Percentiles rank a stretch among this genome's conserved stretches.
These are phyloP conservation scores for Eucriotettix oculatus DNA, from an alignment of 2,888 invertebrate species.

Conservation along the genomic window DNA sequence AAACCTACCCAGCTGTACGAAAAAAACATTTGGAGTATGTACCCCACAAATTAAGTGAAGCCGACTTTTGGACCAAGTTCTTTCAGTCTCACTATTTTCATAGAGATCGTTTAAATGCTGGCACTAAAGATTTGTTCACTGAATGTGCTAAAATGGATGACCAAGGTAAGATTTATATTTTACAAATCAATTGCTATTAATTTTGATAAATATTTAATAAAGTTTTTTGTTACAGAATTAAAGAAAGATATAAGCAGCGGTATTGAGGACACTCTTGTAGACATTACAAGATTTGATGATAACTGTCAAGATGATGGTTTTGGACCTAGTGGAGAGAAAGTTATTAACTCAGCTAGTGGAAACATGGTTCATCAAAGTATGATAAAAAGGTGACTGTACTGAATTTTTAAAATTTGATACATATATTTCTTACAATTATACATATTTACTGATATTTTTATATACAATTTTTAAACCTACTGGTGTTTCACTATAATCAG, in stretches of 20 bases:
- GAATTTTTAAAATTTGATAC: neutral
- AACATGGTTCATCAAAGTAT: conserved; percentile 74
- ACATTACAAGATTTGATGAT: conserved; percentile 69
- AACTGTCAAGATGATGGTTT: conserved; percentile 48
- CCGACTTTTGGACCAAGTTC: conserved; percentile 98
- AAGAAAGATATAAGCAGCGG: conserved; percentile 61
- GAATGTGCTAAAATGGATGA: conserved; percentile 97
- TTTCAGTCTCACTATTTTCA: conserved; percentile 99
- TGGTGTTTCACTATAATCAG: too few relatives aligned
- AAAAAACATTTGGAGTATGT: conserved; percentile 94
- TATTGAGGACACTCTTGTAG: conserved; percentile 65
- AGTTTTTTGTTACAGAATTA: conserved; percentile 27
- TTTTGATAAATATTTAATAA: neutral
- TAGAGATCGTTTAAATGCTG: conserved; percentile 75
- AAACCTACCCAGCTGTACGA: conserved; percentile 96
- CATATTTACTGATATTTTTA: too few relatives aligned
- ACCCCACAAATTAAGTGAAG: conserved; percentile 84
- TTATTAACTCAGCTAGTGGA: conserved; percentile 28
- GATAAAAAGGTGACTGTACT: conserved; percentile 48
- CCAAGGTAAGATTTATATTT: conserved; percentile 29
- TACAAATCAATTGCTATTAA: neutral
- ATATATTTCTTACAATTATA: too few relatives aligned
- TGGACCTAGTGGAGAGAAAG: conserved; percentile 31
- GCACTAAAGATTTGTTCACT: conserved; percentile 88
- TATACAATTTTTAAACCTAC: too few relatives aligned